Conservation (phyloP, 2,113 vertebrate genomes). For the Oenanthe melanoleuca region DNA sequence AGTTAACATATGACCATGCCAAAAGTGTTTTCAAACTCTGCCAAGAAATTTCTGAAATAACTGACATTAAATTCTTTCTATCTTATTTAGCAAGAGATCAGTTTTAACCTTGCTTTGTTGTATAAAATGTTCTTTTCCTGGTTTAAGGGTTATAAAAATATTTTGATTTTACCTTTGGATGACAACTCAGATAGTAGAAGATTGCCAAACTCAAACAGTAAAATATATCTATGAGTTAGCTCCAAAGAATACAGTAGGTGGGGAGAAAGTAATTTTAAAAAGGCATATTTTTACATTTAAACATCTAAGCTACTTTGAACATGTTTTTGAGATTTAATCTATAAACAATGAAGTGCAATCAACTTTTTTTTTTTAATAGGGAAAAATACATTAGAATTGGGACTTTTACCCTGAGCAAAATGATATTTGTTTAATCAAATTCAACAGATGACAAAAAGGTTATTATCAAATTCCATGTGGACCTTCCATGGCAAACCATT, state of each 20-base stretch:
- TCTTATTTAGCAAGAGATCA: background rate
- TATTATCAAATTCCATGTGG: background rate
- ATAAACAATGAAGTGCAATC: background rate
- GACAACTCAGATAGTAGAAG: background rate
- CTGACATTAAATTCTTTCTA: background rate
- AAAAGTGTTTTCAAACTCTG: background rate
- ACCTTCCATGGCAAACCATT: background rate
- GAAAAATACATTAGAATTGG: background rate
- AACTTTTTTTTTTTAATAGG: background rate
- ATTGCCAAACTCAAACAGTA: background rate
- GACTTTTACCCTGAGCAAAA: background rate
- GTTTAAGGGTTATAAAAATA: background rate
- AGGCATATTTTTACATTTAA: background rate
- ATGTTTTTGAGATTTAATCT: background rate
- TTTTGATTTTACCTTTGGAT: constrained; percentile 35
- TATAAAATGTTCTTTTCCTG: background rate
- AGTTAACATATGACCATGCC: background rate
- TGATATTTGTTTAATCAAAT: background rate
- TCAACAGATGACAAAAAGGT: constrained; percentile 1
- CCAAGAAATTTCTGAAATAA: background rate
- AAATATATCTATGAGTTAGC: background rate
- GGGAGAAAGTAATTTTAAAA: background rate
- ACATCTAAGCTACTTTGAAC: background rate
- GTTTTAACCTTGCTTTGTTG: background rate
- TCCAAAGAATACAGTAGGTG: background rate